phyloP scores from a whole-genome alignment of 1,140 invertebrate genomes.

The Mercenaria mercenaria region DNA sequence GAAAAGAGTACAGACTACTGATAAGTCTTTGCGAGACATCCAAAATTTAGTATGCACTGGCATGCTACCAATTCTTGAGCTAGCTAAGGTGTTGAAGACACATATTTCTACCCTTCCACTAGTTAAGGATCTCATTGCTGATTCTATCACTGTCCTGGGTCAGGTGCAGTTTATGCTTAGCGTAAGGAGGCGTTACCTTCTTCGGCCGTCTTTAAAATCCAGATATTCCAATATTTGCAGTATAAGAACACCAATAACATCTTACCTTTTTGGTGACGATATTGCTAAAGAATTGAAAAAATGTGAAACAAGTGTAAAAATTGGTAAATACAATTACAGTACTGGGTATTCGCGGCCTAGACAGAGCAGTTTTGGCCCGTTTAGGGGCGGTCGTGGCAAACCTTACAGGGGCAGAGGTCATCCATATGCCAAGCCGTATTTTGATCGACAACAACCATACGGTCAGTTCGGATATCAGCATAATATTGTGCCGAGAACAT shows the following conservation, averaged over 20 bases:
- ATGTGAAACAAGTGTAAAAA: neutral
- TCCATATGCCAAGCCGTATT: neutral
- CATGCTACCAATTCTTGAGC: neutral
- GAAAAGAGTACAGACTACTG: neutral
- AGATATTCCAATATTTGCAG: neutral
- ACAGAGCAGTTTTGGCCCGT: too few relatives aligned
- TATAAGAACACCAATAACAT: neutral
- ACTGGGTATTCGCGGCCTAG: too few relatives aligned
- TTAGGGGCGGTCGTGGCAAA: too few relatives aligned
- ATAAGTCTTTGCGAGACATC: neutral
- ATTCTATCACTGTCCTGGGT: neutral
- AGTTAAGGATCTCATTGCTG: neutral
- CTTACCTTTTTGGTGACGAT: neutral
- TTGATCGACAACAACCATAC: neutral
- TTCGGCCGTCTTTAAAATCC: neutral
- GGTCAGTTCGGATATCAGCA: neutral
- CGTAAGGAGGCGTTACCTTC: neutral
- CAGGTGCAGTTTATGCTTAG: neutral
- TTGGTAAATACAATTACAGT: too few relatives aligned
- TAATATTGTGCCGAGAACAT: neutral
- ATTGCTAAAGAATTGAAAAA: constrained; percentile 1
- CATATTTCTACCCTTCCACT: neutral
- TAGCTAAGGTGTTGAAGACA: neutral
- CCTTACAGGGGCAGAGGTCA: neutral
- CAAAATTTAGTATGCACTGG: neutral